Conservation (phyloP, 2,113 vertebrate species). For the Salvelinus namaycush region DNA sequence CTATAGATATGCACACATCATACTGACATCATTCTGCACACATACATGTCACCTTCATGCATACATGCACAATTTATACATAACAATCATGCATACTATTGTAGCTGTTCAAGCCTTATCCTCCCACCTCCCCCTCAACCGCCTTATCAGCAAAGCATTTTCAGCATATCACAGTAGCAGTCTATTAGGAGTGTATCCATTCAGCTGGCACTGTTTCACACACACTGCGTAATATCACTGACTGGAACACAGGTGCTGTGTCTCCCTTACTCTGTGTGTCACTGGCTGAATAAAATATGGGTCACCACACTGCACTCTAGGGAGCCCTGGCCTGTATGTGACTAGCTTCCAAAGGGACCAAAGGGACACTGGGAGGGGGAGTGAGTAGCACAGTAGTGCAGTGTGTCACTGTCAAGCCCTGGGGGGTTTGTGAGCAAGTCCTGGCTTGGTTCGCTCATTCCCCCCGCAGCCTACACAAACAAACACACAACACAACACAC, state of each 20-base stretch:
- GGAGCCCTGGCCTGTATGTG: conserved; percentile 45
- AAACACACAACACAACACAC: conserved; percentile 3
- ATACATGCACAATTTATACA: too few species aligned
- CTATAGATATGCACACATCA: too few species aligned
- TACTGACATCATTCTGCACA: too few species aligned
- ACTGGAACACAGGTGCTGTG: conserved; percentile 45
- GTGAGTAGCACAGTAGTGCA: conserved; percentile 41
- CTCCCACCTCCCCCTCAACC: not conserved
- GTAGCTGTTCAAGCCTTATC: not conserved
- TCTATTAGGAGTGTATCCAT: conserved; percentile 15
- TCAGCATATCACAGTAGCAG: conserved; percentile 1
- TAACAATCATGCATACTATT: not conserved
- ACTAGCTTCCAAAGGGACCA: conserved; percentile 52
- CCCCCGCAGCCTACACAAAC: not conserved
- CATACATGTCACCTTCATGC: too few species aligned
- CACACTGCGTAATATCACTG: conserved; percentile 28
- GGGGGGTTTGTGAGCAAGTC: conserved; percentile 10
- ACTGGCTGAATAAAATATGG: conserved; percentile 60
- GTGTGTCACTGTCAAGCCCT: conserved; percentile 60
- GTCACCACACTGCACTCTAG: conserved; percentile 59
- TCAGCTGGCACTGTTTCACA: conserved; percentile 30
- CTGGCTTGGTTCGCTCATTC: conserved; percentile 24
- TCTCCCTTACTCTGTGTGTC: conserved; percentile 55
- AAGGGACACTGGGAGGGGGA: conserved; percentile 31
- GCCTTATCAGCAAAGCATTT: not conserved